Evolutionary conservation across 2,113 vertebrate genomes (phyloP), one percentile per base, ranked within the genome.

Genomic region (Erythrolamprus reginae): DNA sequence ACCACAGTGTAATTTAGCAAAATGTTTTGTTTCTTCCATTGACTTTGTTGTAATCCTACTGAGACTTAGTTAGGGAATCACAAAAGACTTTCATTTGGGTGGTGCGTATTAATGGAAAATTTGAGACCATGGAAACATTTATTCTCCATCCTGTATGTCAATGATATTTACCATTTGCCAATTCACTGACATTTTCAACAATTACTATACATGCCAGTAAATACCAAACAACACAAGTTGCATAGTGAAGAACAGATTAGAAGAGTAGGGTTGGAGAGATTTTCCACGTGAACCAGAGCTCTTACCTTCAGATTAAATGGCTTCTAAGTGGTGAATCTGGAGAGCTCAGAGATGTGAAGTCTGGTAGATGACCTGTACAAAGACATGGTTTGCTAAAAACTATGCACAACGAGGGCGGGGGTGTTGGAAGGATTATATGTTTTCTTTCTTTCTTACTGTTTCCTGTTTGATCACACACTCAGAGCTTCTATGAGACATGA

Each of bases 161-260:
- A 92, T 89, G 91, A 90, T 95, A 90, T 89, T 96, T 95, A 51
- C 13, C 53, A 95, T 94, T 94, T 96, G 95, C 95, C 96, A 96
- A 58, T 90, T 95, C 87, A 3, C 93, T 95, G 93, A 92, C 90
- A 87, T 94, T 96, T 95, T 91, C 0, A 0, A 87, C 87, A 47
- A 51, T 92, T 94, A 89, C 93, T 94, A 45, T n/a, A 94, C 4
- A 26, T n/a, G 92, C 94, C 95, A 94, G 28, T 82, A 94, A 96
- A 95, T 93, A 85, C 86, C 89, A 87, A 94, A 89, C 84, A 38
- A 24, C 50, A 33, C 70, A 89, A 70, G 7, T 13, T 90, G 93
- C 91, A 61, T 83, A 86, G 45, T 26, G 58, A 92, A 1, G 2
- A 2, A 0, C 1, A 92, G 88, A 89, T 33, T 0, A 42, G 45